phyloP scores from a whole-genome alignment of 2,113 vertebrate species.

The Petrocephalus microphthalmus region DNA sequence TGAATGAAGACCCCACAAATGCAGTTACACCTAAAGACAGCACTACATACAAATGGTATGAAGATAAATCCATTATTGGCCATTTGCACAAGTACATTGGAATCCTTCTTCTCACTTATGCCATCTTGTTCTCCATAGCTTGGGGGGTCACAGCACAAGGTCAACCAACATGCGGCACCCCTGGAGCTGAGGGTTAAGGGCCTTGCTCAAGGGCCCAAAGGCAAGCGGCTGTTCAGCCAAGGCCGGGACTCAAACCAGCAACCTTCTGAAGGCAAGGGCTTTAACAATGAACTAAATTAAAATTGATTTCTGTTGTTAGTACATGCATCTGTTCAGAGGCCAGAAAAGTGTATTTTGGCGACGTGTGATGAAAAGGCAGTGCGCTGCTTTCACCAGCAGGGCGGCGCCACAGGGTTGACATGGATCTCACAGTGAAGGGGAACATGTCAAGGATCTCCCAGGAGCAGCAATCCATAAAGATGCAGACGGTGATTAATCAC shows the following conservation, averaged over 20 bases:
- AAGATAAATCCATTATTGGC: too few species aligned
- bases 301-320: not conserved
- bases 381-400: not conserved
- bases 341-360: not conserved
- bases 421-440: not conserved
- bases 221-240: too few species aligned
- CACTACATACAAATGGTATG: not conserved
- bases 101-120: too few species aligned
- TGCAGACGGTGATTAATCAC: constrained; percentile 33
- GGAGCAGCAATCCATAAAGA: constrained; percentile 24
- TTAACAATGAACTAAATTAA: not conserved
- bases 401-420: not conserved
- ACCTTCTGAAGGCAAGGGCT: not conserved
- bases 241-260: too few species aligned
- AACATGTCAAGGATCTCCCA: constrained; percentile 31
- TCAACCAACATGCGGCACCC: too few species aligned
- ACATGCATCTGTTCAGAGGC: not conserved
- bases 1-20: not conserved
- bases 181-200: too few species aligned
- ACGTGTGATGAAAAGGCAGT: not conserved
- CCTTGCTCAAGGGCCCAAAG: too few species aligned
- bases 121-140: too few species aligned
- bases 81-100: too few species aligned
- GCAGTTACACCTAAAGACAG: not conserved
- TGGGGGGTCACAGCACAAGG: too few species aligned